Base-by-base conservation (phyloP, 2,113 vertebrate genomes). In the Vidua chalybeata region DNA sequence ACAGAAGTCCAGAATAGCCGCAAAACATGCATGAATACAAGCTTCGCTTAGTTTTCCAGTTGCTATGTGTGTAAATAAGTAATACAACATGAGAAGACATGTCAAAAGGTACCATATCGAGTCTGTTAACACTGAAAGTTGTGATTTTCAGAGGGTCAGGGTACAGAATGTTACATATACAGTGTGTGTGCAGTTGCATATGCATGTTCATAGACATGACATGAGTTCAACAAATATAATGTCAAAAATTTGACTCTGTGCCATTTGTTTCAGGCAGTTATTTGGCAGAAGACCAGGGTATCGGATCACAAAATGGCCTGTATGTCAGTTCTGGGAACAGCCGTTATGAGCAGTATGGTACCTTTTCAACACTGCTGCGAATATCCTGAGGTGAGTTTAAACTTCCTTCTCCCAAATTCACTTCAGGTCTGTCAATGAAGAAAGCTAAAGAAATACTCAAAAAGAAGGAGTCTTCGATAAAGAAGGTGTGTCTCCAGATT, bases 251-350 rank as follows among this genome's bases (percentile, higher is more conserved):
- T 98, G 97, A 97, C 92, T 96, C 96, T 93, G 90, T 98, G 91
- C 97, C 93, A 55, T 98, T 97, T 98, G 93, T 98, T 98, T 96
- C 97, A 99, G 99, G 98, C 98, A 97, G 97, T 98, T 96, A 92
- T 99, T 93, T 99, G 99, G 99, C 99, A 99, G 97, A 99, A 99
- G 97, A 97, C 97, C 96, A 99, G 96, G 96, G 99, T 98, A 92
- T 98, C 98, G 9, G 98, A 99, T 98, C 98, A 98, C 97, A 98
- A 98, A 97, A 98, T 98, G 93, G 99, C 99, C 94, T 98, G 99
- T 89, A 97, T 99, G 94, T 98, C 98, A 52, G 98, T 99, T 58
- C 98, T 99, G 97, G 99, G 99, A 91, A 97, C 98, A 86, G 80
- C 97, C 30, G 43, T 97, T 63, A 98, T 99, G 96, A 93, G 97